Evolutionary conservation across 2,888 invertebrate species (phyloP), one percentile per base, ranked within the genome.

Genomic region (Clivina fossor): DNA sequence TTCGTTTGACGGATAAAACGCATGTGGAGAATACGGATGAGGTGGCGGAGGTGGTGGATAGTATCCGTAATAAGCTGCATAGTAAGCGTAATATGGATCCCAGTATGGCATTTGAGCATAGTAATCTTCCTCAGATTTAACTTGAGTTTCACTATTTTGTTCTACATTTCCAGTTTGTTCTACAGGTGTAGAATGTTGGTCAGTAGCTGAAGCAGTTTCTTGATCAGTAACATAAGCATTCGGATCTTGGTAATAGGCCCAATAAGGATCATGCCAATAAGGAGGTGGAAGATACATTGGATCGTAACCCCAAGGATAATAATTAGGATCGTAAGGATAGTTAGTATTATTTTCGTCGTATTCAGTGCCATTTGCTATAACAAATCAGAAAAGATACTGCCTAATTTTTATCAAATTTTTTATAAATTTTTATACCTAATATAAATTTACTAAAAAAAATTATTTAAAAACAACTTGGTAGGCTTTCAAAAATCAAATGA

Each of bases 361-460:
- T 66, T 67, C 69, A 64, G 69, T 68, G 69, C 66, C 70, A 71
- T 70, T 71, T 66, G 72, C 74, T 74, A 72, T 68, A 74, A 74
- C 69, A 72, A 65, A 70, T 46, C 55, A 62, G 60, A 59, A 61
- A 53, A 48, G 26, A 44, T 20, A 32, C 28, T 49, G 20, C 37
- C 40, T 47, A 30, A 37, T 38, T 19, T n/a, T 56, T 55, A 37
- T 18, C 49, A 26, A 32, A 43, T 41, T 53, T n/a, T 47, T 30
- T 19, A 18, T 4, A 32, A 18, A 24, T 35, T 20, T 40, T 38
- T 28, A 18, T 22, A 30, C 35, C 11, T 22, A 11, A 13, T 13
- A 19, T 16, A 9, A 40, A 16, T 16, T 8, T 16, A 38, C 3
- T 13, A 38, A 18, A 40, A 40, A 40, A 20, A 40, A 19, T 3